phyloP scores from a whole-genome alignment of 2,888 invertebrate genomes.

The Rhorus exstirpatorius region DNA sequence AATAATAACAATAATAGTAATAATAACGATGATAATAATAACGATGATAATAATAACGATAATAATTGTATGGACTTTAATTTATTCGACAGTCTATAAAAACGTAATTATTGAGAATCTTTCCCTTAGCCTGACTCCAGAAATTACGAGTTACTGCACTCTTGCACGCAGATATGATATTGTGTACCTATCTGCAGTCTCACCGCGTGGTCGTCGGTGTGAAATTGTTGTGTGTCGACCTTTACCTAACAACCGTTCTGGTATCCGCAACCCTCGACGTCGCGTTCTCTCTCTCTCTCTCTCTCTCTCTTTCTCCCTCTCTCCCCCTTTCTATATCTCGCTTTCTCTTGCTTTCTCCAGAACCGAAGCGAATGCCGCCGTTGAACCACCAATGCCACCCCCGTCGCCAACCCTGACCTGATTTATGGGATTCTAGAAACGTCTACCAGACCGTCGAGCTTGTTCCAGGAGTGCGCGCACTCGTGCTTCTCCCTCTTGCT shows the following conservation, averaged over 20 bases:
- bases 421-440: conserved; percentile 89
- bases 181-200: conserved; percentile 15
- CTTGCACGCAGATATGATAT: conserved; percentile 27
- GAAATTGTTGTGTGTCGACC: conserved; percentile 84
- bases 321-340: no score
- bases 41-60: no score
- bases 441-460: conserved; percentile 83
- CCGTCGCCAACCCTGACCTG: conserved; percentile 87
- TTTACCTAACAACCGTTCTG: conserved; percentile 82
- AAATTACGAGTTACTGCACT: conserved; percentile 42
- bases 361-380: conserved; percentile 53
- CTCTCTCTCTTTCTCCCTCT: conserved; percentile 75
- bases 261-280: conserved; percentile 74
- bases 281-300: conserved; percentile 75
- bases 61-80: no score
- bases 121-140: neutral
- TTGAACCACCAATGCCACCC: conserved; percentile 75
- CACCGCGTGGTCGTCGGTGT: conserved; percentile 71
- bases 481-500: conserved; percentile 36
- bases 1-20: neutral
- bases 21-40: no score
- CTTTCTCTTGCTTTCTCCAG: conserved; percentile 75
- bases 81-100: neutral
- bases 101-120: neutral
- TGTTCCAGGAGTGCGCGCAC: conserved; percentile 76